Evolutionary conservation across 2,888 invertebrate species (phyloP), one percentile per base, ranked within the genome.

Genomic region (Perdita meconis): DNA sequence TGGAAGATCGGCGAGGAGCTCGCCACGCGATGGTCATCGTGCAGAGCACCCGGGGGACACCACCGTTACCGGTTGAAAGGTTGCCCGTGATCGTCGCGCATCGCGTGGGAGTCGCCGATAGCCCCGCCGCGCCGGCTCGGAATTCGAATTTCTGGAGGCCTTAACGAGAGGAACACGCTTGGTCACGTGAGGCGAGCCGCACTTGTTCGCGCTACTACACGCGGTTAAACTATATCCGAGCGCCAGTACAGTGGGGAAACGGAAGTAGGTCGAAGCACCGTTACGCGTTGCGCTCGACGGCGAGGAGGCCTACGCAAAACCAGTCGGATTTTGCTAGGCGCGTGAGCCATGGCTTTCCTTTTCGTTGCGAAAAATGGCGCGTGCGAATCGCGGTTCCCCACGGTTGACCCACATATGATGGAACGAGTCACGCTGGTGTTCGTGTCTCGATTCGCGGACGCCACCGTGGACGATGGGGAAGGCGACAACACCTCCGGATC

Each of bases 321-420:
- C 79, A 76, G 80, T 80, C 81, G 71, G 82, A 90, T 90, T 91
- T 90, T 88, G 89, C 90, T 87, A 88, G 87, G 82, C 84, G 83
- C 85, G 75, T 60, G 70, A 77, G 72, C 85, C 87, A 85, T 86
- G 89, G 92, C 92, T 92, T 92, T 92, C 92, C 92, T 92, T 92
- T 92, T 92, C 92, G 86, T 92, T 91, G 89, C 90, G 92, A 92
- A 92, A 92, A 92, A 92, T 92, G 89, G 90, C 90, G 90, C 90
- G 90, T 90, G 90, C 90, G 91, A 90, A 91, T 89, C 86, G 88
- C 86, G 87, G 85, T 88, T 88, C 89, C 89, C 87, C 87, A 77
- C 87, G 85, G 73, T n/a, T 87, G 90, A 90, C 91, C 91, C 85
- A 91, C 89, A 89, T 91, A 76, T 50, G 40, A 2, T n/a, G 66